Conservation (phyloP, 2,113 vertebrate genomes). For the Phyllostomus hastatus region DNA sequence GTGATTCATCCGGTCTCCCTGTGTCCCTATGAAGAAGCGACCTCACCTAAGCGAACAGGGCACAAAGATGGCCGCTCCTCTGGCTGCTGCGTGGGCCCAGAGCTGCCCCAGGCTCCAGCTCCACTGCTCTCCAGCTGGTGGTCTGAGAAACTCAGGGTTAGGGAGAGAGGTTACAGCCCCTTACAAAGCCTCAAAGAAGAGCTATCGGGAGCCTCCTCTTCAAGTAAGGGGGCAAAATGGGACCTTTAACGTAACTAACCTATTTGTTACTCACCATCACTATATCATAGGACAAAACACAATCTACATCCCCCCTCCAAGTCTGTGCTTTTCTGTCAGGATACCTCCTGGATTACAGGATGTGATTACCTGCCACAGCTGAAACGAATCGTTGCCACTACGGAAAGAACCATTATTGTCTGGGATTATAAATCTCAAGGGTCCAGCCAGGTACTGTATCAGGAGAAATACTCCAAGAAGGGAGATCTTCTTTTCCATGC, state of each 20-base stretch:
- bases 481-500: not conserved
- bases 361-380: conserved; percentile 81
- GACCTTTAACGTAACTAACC: not conserved
- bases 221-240: not conserved
- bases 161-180: not conserved
- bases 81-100: not conserved
- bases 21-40: not conserved
- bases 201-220: not conserved
- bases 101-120: rapidly evolving
- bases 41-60: not conserved
- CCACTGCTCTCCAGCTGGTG: not conserved
- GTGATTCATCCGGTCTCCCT: not conserved
- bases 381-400: conserved; percentile 77
- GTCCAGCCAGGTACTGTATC: conserved; percentile 71
- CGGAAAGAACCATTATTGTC: conserved; percentile 80
- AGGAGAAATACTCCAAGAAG: not conserved
- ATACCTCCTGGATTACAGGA: conserved; percentile 80
- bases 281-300: not conserved
- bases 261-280: not conserved
- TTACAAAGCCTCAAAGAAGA: not conserved
- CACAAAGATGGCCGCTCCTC: too few species aligned
- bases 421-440: conserved; percentile 84
- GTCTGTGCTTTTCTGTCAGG: conserved; percentile 70
- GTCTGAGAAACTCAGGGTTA: not conserved
- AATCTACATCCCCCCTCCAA: not conserved